These are phyloP conservation scores for Erythrolamprus reginae DNA, from an alignment of 2,113 vertebrate genomes.

Conservation along the genomic window DNA sequence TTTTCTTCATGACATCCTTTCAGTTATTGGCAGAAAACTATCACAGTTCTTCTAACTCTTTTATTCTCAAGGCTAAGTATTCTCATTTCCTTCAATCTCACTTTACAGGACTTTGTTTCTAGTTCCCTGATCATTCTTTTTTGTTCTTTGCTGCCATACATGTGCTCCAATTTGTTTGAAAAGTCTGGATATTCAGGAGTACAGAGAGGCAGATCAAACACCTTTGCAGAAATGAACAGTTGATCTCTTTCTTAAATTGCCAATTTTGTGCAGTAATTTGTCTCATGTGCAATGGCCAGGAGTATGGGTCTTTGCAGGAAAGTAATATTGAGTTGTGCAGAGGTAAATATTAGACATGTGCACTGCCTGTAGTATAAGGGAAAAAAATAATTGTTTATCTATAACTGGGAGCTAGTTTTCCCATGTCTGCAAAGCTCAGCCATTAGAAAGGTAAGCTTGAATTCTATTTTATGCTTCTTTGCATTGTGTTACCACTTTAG, in stretches of 20 bases:
- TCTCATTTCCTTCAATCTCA: neutral
- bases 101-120: neutral
- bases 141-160: neutral
- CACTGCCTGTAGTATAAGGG: neutral
- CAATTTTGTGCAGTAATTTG: neutral
- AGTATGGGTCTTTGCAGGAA: neutral
- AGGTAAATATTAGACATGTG: neutral
- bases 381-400: neutral
- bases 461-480: conserved; percentile 45
- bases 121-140: neutral
- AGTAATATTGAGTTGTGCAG: neutral
- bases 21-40: neutral
- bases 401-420: neutral
- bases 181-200: neutral
- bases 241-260: neutral
- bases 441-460: neutral
- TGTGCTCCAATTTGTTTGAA: neutral
- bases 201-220: neutral
- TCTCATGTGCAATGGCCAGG: neutral
- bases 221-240: neutral
- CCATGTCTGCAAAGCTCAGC: conserved; percentile 11
- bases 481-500: conserved; percentile 31
- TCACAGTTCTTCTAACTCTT: neutral
- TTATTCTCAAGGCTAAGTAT: neutral
- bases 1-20: neutral